These are phyloP conservation scores for Nemopilema nomurai DNA, from an alignment of 30 jellyfish, hydroid and myxozoan genomes.

Conservation along the genomic window DNA sequence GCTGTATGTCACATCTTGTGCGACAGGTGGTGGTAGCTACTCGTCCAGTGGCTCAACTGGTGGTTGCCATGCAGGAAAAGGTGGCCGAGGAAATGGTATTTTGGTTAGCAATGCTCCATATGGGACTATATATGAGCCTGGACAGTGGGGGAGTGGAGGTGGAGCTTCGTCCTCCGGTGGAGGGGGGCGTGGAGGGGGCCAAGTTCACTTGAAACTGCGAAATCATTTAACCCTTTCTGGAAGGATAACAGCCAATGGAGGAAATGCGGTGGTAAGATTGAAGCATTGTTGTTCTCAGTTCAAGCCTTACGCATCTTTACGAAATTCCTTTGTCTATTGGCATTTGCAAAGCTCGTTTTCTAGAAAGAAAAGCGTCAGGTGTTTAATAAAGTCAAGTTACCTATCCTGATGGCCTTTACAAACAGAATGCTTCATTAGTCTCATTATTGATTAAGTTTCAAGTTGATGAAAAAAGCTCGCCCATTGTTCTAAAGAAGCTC, in stretches of 20 bases:
- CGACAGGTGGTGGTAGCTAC: conserved; percentile 42
- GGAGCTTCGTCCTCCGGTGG: conserved; percentile 48
- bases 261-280: conserved; percentile 50
- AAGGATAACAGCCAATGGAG: conserved; percentile 49
- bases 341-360: too few relatives aligned
- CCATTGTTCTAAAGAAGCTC: too few relatives aligned
- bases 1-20: background rate
- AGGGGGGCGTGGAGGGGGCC: conserved; percentile 70
- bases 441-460: too few relatives aligned
- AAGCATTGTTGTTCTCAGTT: too few relatives aligned
- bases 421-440: too few relatives aligned
- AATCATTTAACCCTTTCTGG: conserved; percentile 30
- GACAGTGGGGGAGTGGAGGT: conserved; percentile 71
- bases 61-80: conserved; percentile 60
- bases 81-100: conserved; percentile 62
- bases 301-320: too few relatives aligned
- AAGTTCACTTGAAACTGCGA: conserved; percentile 6
- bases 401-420: too few relatives aligned
- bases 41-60: conserved; percentile 62
- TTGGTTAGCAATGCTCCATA: conserved; percentile 21
- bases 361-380: too few relatives aligned
- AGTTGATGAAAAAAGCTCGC: too few relatives aligned
- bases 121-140: conserved; percentile 41
- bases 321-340: too few relatives aligned
- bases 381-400: too few relatives aligned